Evolutionary conservation across 2,888 invertebrate species (phyloP).

Genomic region (Drosophila bunnanda): DNA sequence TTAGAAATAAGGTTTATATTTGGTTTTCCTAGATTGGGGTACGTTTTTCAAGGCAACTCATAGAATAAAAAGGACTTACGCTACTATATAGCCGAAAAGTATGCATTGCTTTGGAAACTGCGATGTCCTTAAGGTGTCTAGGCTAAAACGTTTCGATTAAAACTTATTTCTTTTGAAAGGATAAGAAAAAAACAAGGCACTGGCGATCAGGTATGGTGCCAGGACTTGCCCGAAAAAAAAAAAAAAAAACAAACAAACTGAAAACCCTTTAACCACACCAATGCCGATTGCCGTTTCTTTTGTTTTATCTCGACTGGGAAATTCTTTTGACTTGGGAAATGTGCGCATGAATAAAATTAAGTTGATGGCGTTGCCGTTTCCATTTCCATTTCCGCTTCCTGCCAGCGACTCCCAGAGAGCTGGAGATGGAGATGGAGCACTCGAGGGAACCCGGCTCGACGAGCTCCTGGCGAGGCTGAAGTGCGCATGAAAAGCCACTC

Average conservation of each 20-base stretch:
- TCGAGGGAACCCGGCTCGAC: slow-evolving; percentile 24
- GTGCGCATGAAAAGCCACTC: slow-evolving; percentile 75
- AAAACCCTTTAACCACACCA: slow-evolving; percentile 14
- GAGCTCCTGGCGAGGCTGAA: slow-evolving; percentile 50
- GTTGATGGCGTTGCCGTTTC: slow-evolving; percentile 69
- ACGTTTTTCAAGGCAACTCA: not conserved
- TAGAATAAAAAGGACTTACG: not conserved
- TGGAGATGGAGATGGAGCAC: slow-evolving; percentile 18
- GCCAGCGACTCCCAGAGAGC: slow-evolving; percentile 21
- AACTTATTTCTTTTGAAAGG: not conserved
- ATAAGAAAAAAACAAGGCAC: not conserved
- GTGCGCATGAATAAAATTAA: slow-evolving; percentile 78
- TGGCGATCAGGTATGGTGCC: slow-evolving; percentile 12
- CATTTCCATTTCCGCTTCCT: slow-evolving; percentile 75
- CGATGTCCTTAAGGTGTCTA: not conserved
- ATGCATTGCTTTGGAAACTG: not conserved
- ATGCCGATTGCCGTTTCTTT: slow-evolving; percentile 40
- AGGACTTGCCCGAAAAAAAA: not conserved
- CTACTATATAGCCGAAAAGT: not conserved
- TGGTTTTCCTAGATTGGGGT: too few species aligned
- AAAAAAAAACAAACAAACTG: not conserved
- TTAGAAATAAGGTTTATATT: too few species aligned
- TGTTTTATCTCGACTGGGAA: slow-evolving; percentile 73
- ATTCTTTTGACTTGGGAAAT: slow-evolving; percentile 45
- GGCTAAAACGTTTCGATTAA: not conserved